Base-by-base conservation (phyloP, 1,140 invertebrate genomes). In the Cephus cinctus region DNA sequence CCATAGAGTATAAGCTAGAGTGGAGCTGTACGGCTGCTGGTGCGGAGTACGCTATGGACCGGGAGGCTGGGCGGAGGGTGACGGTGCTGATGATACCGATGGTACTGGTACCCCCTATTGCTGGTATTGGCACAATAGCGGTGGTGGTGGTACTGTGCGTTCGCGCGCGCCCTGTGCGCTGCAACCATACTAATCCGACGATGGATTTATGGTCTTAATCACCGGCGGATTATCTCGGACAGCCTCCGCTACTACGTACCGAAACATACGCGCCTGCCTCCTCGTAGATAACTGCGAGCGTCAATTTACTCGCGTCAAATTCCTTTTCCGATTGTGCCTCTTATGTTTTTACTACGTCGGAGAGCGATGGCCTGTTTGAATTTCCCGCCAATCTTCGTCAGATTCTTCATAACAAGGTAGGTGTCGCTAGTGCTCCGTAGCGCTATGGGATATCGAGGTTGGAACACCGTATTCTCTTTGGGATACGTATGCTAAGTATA, bases 131-230 rank as follows among this genome's bases (percentile, higher is more conserved):
- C n/a, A n/a, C n/a, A n/a, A n/a, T 16, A 16, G 11, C 8, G 16
- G 11, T n/a, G 25, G 25, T n/a, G 25, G 25, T n/a, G 25, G 25
- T 27, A 20, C n/a, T 41, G 11, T n/a, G 9, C 39, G 16, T 21
- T 12, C 20, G 18, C 20, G 39, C 20, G 8, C 11, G 2, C 4
- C 14, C 16, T 73, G 49, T 43, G 27, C 53, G 46, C 34, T 45
- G 72, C 69, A 69, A 71, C 71, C 65, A 69, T 74, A 73, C 73
- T 76, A 75, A 76, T 76, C 74, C 74, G 69, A 58, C 67, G 72
- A 71, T 77, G 79, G 80, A 82, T 81, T 81, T 81, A 81, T 80
- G 75, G 79, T 80, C 79, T 80, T 81, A 80, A 80, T 81, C 79
- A 80, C 79, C 74, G 67, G 58, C 72, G 80, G 79, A 81, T 81